Evolutionary conservation across 2,797 vertebrate genomes (phyloP).

Genomic region (Coilia nasus): DNA sequence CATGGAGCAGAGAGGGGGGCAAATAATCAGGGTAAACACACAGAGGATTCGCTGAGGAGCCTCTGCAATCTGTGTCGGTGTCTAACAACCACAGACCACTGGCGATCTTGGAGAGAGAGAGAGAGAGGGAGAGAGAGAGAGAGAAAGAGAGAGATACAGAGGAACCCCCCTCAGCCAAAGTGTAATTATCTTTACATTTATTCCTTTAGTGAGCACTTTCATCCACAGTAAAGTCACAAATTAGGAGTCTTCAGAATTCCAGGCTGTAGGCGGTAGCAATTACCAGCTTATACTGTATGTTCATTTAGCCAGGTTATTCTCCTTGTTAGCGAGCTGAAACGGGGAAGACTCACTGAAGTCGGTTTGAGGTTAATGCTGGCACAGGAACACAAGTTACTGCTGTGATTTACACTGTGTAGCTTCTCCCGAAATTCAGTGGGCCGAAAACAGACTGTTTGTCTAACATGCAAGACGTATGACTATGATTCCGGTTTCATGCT

Average conservation of each 20-base stretch:
- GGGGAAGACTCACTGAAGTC: neutral
- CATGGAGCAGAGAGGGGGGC: neutral
- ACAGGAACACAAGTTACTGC: neutral
- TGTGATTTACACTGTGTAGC: neutral
- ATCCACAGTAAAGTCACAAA: slow-evolving; percentile 22
- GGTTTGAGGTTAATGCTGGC: neutral
- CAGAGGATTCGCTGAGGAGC: neutral
- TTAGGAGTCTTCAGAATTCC: slow-evolving; percentile 1
- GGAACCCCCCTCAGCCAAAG: neutral
- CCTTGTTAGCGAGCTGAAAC: neutral
- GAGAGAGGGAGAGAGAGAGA: neutral
- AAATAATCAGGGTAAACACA: slow-evolving; percentile 17
- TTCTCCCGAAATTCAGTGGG: too few species aligned
- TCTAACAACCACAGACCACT: neutral
- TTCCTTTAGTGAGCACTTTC: slow-evolving; percentile 18
- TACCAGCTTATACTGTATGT: neutral
- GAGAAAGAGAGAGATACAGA: too few species aligned
- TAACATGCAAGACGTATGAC: too few species aligned
- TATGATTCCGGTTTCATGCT: too few species aligned
- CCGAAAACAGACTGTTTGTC: neutral
- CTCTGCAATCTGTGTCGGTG: neutral
- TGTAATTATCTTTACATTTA: slow-evolving; percentile 6
- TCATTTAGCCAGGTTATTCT: neutral
- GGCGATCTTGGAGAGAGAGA: neutral
- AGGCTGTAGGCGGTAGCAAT: neutral